Evolutionary conservation across 2,113 vertebrate species (phyloP), one percentile per base, ranked within the genome.

Genomic region (Anhinga anhinga): DNA sequence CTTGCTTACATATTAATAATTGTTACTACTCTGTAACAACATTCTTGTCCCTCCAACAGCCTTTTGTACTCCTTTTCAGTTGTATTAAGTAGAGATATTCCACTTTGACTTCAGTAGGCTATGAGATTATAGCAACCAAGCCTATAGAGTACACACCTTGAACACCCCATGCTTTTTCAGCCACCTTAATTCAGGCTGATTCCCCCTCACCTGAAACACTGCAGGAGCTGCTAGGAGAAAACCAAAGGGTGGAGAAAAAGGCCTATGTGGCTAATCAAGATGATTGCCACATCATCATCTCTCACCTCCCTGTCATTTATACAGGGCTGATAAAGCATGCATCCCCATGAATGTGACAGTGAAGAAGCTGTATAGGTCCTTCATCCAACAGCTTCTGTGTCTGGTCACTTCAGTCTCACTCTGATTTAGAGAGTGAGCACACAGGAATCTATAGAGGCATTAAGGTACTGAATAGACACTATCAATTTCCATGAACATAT

Each of bases 281-380:
- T 19, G n/a, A 81, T 36, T 87, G 53, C n/a, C 16, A 53, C 21
- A 47, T 44, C 29, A 56, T 32, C 42, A 45, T 38, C 61, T 67
- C 74, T 29, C 59, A 40, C 9, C 44, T 45, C 25, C 30, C 61
- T 27, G 55, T 16, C 44, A 67, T 38, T 66, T 25, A 27, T 38
- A 76, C 18, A 36, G 30, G 36, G 30, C n/a, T 74, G 62, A 92
- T 34, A 62, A 76, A 52, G 30, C 36, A 82, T 42, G 15, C 9
- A n/a, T 13, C 49, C 36, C 49, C 0, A 1, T 36, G 36, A 63
- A 62, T 1, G 1, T 6, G 15, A 38, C 5, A 32, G 40, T 34
- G 18, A 56, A 87, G 40, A 62, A 55, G 17, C 30, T 69, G 53
- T 40, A 63, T 8, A 15, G 21, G 20, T 49, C n/a, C 26, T 71